Base-by-base conservation (phyloP, 2,888 invertebrate genomes). In the Thereva nobilitata region DNA sequence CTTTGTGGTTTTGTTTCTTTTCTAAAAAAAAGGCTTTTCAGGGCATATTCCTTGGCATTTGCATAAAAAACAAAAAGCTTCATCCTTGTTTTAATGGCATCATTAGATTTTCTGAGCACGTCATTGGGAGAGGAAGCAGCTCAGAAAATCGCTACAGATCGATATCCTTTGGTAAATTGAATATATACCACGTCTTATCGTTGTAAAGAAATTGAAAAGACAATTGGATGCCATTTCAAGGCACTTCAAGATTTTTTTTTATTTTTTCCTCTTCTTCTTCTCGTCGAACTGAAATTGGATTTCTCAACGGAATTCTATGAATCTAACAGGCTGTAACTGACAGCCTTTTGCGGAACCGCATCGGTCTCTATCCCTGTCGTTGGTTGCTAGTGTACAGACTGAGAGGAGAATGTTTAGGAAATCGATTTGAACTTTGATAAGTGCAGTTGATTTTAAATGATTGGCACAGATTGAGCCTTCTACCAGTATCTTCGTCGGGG, bases 141-240 rank as follows among this genome's bases (percentile, higher is more conserved):
- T 40, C 40, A 44, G 56, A 44, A 44, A 45, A 35, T 47, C 38
- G 56, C 47, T 23, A 23, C 45, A 47, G 63, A 68, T 68, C 68
- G 66, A 68, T 68, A 55, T 49, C 7, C 9, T 63, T 55, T 49
- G 35, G 56, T 56, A 66, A 66, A 68, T 68, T 66, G 66, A 68
- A 66, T 68, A 63, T 66, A 66, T 23, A 23, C 23, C 23, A 23
- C 61, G 47, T 55, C 53, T 64, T 54, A 45, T 55, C 49, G 10
- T 50, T 38, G 34, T 23, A 49, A 68, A 68, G 66, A 66, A 68
- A 66, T 66, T 66, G 68, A 66, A 57, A 68, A 68, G 68, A 68
- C 68, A 68, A 68, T 68, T 68, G 68, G 57, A 56, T 68, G 68
- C 68, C 66, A 68, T 68, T 68, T 66, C 68, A 68, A 66, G 66